phyloP scores from a whole-genome alignment of 2,797 vertebrate species.

The Chaenodraco wilsoni region DNA sequence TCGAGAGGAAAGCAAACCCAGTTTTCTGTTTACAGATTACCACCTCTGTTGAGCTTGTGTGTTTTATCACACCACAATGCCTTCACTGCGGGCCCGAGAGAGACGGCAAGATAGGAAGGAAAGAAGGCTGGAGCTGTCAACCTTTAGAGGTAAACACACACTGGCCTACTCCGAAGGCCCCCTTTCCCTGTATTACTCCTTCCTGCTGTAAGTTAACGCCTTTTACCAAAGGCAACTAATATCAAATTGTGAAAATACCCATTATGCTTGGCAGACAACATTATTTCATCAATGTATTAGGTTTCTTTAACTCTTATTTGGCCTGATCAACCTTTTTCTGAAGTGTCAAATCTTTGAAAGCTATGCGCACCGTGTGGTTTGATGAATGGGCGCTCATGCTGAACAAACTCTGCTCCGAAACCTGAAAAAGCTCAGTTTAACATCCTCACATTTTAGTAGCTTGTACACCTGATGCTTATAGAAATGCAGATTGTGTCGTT shows the following conservation, averaged over 20 bases:
- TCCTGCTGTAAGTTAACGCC: slow-evolving; percentile 20
- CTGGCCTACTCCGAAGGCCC: slow-evolving; percentile 11
- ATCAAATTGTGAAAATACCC: not conserved
- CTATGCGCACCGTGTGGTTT: not conserved
- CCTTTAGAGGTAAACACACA: slow-evolving; percentile 38
- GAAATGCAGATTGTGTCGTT: slow-evolving; percentile 39
- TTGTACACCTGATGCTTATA: slow-evolving; percentile 5
- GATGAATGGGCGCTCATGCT: not conserved
- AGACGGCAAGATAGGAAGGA: slow-evolving; percentile 21
- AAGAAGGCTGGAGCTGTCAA: slow-evolving; percentile 44
- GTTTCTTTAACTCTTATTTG: not conserved
- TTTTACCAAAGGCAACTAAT: slow-evolving; percentile 3
- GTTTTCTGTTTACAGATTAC: slow-evolving; percentile 46
- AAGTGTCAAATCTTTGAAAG: not conserved
- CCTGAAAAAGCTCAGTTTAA: not conserved
- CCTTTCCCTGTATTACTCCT: slow-evolving; percentile 1
- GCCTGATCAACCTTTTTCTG: slow-evolving; percentile 4
- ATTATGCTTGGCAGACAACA: not conserved
- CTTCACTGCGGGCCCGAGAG: slow-evolving; percentile 25
- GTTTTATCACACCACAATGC: slow-evolving; percentile 40
- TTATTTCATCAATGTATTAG: not conserved
- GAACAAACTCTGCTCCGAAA: not conserved
- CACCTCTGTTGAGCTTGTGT: slow-evolving; percentile 22
- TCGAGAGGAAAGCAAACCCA: slow-evolving; percentile 29
- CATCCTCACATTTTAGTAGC: not conserved